Conservation (phyloP, 2,888 invertebrate genomes). For the Synanthedon andrenaeformis region DNA sequence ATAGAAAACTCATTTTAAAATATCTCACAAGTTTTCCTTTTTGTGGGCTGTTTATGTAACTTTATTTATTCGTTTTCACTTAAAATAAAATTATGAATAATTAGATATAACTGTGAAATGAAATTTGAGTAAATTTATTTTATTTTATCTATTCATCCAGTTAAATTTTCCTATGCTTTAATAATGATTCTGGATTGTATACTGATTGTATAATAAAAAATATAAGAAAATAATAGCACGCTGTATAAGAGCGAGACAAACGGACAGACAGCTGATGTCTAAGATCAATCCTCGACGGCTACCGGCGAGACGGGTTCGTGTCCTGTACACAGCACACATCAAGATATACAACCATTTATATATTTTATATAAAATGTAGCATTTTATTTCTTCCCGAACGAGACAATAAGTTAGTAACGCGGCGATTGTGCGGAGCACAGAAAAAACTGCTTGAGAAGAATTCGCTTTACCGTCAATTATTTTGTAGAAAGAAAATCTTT, state of each 20-base stretch:
- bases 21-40: too few species aligned
- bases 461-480: not conserved
- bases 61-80: too few species aligned
- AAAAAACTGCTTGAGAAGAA: conserved; percentile 26
- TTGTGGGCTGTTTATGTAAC: too few species aligned
- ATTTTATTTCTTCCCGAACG: conserved; percentile 49
- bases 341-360: not conserved
- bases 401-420: conserved; percentile 62
- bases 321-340: not conserved
- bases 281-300: conserved; percentile 47
- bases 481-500: not conserved
- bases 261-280: conserved; percentile 59
- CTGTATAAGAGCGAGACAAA: conserved; percentile 24
- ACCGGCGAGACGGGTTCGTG: conserved; percentile 24
- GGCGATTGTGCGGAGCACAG: conserved; percentile 47
- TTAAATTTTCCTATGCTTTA: too few species aligned
- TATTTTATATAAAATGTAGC: not conserved
- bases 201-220: too few species aligned
- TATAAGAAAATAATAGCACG: conserved; percentile 10
- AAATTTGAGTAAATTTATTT: too few species aligned
- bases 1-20: too few species aligned
- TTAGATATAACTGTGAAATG: too few species aligned
- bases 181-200: too few species aligned
- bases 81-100: too few species aligned
- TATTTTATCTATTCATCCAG: too few species aligned